phyloP scores from a whole-genome alignment of 2,888 invertebrate species.

The Abrostola tripartita region DNA sequence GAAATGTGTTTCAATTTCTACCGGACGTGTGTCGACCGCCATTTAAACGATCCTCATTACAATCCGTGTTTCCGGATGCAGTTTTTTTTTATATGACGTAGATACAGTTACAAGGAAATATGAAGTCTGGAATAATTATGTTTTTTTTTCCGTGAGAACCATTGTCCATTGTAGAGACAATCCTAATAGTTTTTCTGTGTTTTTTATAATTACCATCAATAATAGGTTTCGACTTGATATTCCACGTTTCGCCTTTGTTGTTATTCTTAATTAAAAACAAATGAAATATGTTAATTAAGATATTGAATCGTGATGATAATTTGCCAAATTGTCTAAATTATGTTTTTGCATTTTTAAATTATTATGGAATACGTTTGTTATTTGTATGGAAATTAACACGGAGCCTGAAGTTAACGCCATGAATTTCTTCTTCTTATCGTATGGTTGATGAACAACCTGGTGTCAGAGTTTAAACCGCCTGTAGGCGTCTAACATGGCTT shows the following conservation, averaged over 20 bases:
- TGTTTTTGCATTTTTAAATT: too few species aligned
- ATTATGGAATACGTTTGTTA: too few species aligned
- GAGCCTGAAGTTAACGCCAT: too few species aligned
- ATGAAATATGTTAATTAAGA: not conserved
- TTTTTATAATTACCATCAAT: conserved; percentile 33
- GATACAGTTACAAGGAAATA: conserved; percentile 39
- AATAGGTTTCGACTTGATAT: conserved; percentile 9
- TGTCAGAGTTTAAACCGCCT: too few species aligned
- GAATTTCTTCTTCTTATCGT: too few species aligned
- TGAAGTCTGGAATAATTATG: conserved; percentile 24
- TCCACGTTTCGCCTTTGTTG: not conserved
- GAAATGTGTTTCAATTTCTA: too few species aligned
- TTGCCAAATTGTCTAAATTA: too few species aligned
- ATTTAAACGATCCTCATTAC: not conserved
- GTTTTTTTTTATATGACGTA: conserved; percentile 22
- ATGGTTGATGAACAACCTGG: too few species aligned
- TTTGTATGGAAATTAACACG: too few species aligned
- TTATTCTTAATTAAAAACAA: not conserved
- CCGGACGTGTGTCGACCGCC: not conserved
- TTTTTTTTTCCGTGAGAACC: conserved; percentile 31
- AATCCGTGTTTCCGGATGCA: conserved; percentile 19
- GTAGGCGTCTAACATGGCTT: too few species aligned
- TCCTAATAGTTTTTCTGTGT: conserved; percentile 27
- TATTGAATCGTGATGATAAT: not conserved
- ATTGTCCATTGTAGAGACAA: conserved; percentile 40